phyloP scores from a whole-genome alignment of 2,888 invertebrate species.

The Plutella xylostella region DNA sequence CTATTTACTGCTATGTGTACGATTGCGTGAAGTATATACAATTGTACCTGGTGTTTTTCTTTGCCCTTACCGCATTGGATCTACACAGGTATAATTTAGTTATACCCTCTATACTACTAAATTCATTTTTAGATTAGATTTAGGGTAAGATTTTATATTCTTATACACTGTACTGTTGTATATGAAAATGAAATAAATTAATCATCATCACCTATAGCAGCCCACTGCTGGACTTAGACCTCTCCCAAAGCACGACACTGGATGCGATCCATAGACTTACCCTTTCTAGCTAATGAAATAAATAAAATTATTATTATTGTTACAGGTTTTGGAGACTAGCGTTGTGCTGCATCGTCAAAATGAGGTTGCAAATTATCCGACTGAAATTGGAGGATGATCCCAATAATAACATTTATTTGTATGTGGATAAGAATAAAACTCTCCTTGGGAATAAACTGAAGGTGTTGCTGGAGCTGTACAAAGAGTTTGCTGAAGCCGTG shows the following conservation, averaged over 20 bases:
- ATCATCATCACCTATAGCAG: no score
- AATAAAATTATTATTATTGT: no score
- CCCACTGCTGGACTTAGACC: no score
- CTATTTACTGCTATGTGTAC: constrained; percentile 29
- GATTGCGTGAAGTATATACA: constrained; percentile 26
- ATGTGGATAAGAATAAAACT: neutral
- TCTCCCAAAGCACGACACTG: no score
- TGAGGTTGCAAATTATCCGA: neutral
- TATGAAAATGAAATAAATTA: no score
- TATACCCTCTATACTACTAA: no score
- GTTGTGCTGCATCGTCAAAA: constrained; percentile 37
- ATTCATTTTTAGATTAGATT: no score
- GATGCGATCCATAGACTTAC: no score
- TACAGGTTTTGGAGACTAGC: no score
- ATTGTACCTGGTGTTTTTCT: constrained; percentile 30
- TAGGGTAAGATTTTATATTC: no score
- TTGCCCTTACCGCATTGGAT: constrained; percentile 43
- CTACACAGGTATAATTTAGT: constrained; percentile 44
- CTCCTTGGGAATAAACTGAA: neutral
- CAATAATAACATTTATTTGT: neutral
- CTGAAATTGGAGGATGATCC: neutral
- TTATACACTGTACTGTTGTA: no score
- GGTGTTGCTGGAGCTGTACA: constrained; percentile 31
- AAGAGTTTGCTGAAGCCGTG: constrained; percentile 37
- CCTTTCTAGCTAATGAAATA: no score